Percentiles rank a stretch among this genome's conserved stretches.
Conservation (phyloP, 1,140 invertebrate genomes). For the Drosophila teissieri region DNA sequence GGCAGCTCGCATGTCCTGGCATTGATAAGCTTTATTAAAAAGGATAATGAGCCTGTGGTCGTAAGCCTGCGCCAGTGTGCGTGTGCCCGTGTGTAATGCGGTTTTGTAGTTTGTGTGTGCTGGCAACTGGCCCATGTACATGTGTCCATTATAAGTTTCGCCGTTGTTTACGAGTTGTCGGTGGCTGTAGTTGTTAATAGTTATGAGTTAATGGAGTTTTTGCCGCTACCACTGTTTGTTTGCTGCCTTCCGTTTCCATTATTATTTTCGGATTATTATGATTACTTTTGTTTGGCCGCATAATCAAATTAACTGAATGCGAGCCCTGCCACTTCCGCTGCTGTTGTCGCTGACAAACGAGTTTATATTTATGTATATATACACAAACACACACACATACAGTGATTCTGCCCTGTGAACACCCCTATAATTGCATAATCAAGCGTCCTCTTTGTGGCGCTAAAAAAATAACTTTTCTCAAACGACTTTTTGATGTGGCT, state of each 20-base stretch:
- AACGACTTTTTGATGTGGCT: slow-evolving; percentile 72
- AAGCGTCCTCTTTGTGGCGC: slow-evolving; percentile 2
- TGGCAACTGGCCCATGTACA: slow-evolving; percentile 52
- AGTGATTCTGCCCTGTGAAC: slow-evolving; percentile 17
- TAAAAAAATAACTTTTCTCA: slow-evolving; percentile 40
- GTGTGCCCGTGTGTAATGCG: slow-evolving; percentile 49
- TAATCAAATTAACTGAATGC: slow-evolving; percentile 78
- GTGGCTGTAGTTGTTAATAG: slow-evolving; percentile 72
- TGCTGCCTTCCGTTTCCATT: slow-evolving; percentile 62
- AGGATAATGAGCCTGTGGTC: slow-evolving; percentile 79
- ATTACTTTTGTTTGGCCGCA: slow-evolving; percentile 76
- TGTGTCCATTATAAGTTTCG: slow-evolving; percentile 81
- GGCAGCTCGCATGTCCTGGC: slow-evolving; percentile 78
- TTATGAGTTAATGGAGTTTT: slow-evolving; percentile 81
- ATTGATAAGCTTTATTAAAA: slow-evolving; percentile 84
- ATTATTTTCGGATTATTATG: slow-evolving; percentile 78
- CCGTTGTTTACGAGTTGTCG: slow-evolving; percentile 76
- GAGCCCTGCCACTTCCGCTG: slow-evolving; percentile 15
- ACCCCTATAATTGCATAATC: slow-evolving; percentile 59
- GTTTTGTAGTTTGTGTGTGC: slow-evolving; percentile 50
- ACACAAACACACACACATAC: too few relatives aligned
- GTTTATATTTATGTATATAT: slow-evolving; percentile 22
- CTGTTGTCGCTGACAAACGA: slow-evolving; percentile 40
- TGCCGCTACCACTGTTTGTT: slow-evolving; percentile 47
- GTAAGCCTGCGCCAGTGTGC: slow-evolving; percentile 26